These are phyloP conservation scores for Luffia ferchaultella DNA, from an alignment of 2,888 invertebrate genomes.

Conservation along the genomic window DNA sequence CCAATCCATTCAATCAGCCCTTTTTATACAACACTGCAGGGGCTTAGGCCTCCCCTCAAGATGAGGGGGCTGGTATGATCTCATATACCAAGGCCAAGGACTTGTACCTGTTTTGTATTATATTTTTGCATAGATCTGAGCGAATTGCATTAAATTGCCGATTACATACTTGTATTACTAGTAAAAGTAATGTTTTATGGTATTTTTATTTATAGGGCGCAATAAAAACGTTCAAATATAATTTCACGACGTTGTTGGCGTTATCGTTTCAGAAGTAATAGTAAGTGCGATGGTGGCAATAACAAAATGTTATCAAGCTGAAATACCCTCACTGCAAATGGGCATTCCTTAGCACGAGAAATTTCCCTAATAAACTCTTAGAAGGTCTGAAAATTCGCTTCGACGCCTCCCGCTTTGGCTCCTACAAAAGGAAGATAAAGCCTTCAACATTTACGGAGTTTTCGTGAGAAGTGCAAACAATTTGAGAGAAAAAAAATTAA, in stretches of 20 bases:
- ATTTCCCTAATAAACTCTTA: slow-evolving; percentile 37
- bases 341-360: slow-evolving; percentile 18
- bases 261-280: neutral
- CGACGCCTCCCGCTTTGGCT: slow-evolving; percentile 15
- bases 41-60: too few species aligned
- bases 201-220: too few species aligned
- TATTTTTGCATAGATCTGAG: too few species aligned
- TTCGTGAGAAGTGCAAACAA: neutral
- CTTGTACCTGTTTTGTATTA: too few species aligned
- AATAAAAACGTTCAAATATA: neutral
- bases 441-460: neutral
- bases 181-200: too few species aligned
- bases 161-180: too few species aligned
- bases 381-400: slow-evolving; percentile 22
- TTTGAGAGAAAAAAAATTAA: neutral
- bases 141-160: too few species aligned
- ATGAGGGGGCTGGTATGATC: too few species aligned
- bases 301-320: neutral
- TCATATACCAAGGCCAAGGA: too few species aligned
- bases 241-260: neutral
- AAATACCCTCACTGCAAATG: slow-evolving; percentile 23
- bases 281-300: neutral
- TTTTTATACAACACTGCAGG: too few species aligned
- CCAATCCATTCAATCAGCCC: too few species aligned
- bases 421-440: neutral